Percentiles rank a stretch among this genome's conserved stretches.
These are phyloP conservation scores for Drosophila yooni DNA, from an alignment of 2,888 invertebrate genomes.

Conservation along the genomic window DNA sequence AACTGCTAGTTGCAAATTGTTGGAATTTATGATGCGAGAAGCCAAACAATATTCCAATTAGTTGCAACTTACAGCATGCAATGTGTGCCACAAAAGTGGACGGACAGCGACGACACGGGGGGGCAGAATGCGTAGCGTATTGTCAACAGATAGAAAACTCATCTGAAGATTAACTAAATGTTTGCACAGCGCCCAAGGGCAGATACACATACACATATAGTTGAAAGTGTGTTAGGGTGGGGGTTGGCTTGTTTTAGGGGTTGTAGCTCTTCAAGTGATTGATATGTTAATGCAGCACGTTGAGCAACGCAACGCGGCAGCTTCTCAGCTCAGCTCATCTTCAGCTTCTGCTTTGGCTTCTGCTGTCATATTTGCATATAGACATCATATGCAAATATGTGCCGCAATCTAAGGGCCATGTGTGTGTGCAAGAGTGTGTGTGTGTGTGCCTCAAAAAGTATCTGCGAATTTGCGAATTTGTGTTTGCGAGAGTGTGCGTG, in stretches of 20 bases:
- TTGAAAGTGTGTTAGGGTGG: neutral
- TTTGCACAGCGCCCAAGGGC: slow-evolving; percentile 51
- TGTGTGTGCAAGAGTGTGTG: slow-evolving; percentile 16
- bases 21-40: slow-evolving; percentile 51
- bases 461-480: slow-evolving; percentile 74
- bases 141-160: slow-evolving; percentile 52
- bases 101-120: neutral
- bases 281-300: slow-evolving; percentile 77
- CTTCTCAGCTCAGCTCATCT: slow-evolving; percentile 18
- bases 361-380: slow-evolving; percentile 72
- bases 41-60: slow-evolving; percentile 53
- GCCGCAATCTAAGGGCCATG: slow-evolving; percentile 64
- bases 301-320: slow-evolving; percentile 41
- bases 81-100: neutral
- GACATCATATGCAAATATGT: slow-evolving; percentile 80
- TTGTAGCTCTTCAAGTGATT: slow-evolving; percentile 64
- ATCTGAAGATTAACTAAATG: slow-evolving; percentile 63
- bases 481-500: slow-evolving; percentile 16
- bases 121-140: neutral
- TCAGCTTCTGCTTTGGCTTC: slow-evolving; percentile 14
- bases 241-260: neutral
- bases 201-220: neutral
- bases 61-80: slow-evolving; percentile 38
- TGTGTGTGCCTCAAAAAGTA: slow-evolving; percentile 56
- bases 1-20: slow-evolving; percentile 52